phyloP scores from a whole-genome alignment of 2,888 invertebrate species.

The Homarus gammarus region DNA sequence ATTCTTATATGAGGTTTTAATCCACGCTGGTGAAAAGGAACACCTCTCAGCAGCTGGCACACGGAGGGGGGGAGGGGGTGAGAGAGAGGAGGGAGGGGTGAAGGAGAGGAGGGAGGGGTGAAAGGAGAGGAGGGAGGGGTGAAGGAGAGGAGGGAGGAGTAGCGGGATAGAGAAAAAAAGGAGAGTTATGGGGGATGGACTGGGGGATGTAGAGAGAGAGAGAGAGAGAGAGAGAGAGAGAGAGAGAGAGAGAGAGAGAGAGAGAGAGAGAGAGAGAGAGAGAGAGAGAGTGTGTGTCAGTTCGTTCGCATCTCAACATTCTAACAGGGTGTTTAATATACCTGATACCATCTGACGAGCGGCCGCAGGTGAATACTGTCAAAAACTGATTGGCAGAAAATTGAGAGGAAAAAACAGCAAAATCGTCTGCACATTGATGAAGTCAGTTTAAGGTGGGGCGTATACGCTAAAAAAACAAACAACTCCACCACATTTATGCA shows the following conservation, averaged over 20 bases:
- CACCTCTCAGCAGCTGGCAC: not conserved
- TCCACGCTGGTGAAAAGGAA: not conserved
- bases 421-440: slow-evolving; percentile 5
- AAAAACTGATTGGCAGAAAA: not conserved
- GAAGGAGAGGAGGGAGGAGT: not conserved
- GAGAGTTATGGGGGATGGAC: not conserved
- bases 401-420: not conserved
- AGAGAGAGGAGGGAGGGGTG: not conserved
- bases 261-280: not conserved
- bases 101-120: not conserved
- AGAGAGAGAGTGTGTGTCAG: not conserved
- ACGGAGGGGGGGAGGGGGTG: not conserved
- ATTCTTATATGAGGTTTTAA: too few species aligned
- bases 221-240: too few species aligned
- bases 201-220: not conserved
- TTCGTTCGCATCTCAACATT: not conserved
- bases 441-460: not conserved
- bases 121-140: not conserved
- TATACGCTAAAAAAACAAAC: too few species aligned
- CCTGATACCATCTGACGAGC: slow-evolving; percentile 1
- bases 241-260: not conserved
- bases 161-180: not conserved
- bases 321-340: not conserved
- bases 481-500: too few species aligned
- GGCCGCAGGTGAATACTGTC: not conserved